Conservation (phyloP, 2,888 invertebrate species). For the Ennomos erosarius region DNA sequence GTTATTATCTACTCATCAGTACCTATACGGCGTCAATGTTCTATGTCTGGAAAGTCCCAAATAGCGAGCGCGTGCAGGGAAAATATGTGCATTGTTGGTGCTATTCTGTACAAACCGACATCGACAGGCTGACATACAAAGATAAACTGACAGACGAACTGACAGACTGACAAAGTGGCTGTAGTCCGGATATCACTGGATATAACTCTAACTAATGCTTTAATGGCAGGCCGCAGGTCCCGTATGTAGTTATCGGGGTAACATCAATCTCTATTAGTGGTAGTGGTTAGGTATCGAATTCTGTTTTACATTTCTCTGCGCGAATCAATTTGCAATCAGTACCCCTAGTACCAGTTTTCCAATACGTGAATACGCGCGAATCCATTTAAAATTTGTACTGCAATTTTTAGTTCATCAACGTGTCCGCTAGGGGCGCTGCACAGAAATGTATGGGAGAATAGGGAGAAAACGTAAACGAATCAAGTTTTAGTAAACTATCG, state of each 20-base stretch:
- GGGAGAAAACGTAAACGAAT: no score
- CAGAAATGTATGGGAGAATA: no score
- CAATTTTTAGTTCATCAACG: no score
- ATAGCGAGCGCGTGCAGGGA: background rate
- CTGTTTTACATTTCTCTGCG: background rate
- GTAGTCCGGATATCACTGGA: conserved; percentile 13
- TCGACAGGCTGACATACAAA: conserved; percentile 18
- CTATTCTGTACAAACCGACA: conserved; percentile 11
- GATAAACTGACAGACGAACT: conserved; percentile 3
- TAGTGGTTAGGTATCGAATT: conserved; percentile 11
- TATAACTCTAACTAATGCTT: conserved; percentile 17
- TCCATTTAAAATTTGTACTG: no score
- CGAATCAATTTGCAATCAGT: background rate
- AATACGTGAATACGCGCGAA: no score
- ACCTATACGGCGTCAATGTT: no score
- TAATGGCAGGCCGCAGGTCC: conserved; percentile 13
- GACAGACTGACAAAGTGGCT: conserved; percentile 19
- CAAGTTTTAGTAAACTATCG: no score
- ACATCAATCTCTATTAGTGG: conserved; percentile 28
- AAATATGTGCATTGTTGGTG: conserved; percentile 14
- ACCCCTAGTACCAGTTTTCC: no score
- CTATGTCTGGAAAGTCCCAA: no score
- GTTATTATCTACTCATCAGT: no score
- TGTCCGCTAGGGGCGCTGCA: no score
- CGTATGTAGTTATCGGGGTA: conserved; percentile 11